Percentiles rank a stretch among this genome's conserved stretches.
phyloP scores from a whole-genome alignment of 2,797 vertebrate genomes.

The Propithecus deckenii region DNA sequence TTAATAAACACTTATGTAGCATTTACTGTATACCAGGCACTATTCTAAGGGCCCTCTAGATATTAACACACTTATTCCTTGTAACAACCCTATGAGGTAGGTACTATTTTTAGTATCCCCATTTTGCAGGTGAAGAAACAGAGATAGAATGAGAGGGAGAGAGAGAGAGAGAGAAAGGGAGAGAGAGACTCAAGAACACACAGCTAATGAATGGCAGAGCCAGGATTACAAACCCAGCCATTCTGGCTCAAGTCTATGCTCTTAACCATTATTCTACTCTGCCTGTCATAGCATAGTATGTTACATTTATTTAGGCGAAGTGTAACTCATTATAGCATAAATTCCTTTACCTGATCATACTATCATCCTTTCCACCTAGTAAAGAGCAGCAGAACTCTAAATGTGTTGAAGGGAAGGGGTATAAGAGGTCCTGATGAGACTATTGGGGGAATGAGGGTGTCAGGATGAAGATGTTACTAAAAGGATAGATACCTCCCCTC shows the following conservation, averaged over 20 bases:
- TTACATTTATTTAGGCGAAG: neutral
- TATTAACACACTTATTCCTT: neutral
- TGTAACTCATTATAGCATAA: neutral
- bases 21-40: neutral
- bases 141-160: neutral
- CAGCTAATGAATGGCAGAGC: neutral
- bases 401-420: neutral
- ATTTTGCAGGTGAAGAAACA: slow-evolving; percentile 26
- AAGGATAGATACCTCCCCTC: neutral
- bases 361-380: neutral
- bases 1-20: slow-evolving; percentile 12
- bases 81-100: neutral
- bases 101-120: neutral
- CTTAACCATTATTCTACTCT: neutral
- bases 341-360: neutral
- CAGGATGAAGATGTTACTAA: neutral
- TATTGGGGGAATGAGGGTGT: neutral
- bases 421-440: neutral
- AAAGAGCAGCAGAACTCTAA: slow-evolving; percentile 1
- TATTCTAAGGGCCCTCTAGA: neutral
- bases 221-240: neutral
- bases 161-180: neutral
- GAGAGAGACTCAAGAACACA: neutral
- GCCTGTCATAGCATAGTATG: neutral
- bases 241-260: neutral